A percentile compares a stretch with the other conserved stretches of the same genome.
These are phyloP conservation scores for Merodon equestris DNA, from an alignment of 2,888 invertebrate genomes.

Conservation along the genomic window DNA sequence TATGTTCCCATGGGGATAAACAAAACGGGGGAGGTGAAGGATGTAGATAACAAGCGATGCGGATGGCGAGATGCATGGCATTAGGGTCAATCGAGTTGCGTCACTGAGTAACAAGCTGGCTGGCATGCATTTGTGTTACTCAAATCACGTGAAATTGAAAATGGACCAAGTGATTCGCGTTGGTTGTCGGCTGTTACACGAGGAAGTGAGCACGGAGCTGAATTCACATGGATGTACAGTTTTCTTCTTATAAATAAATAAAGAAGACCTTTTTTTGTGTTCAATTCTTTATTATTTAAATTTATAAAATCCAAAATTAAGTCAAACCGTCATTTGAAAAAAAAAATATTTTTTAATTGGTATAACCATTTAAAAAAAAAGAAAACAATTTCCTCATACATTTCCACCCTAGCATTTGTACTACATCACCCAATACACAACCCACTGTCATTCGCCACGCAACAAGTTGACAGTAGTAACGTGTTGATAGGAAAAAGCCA, in stretches of 20 bases:
- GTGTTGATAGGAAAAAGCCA: conserved; percentile 49
- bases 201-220: neutral
- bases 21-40: neutral
- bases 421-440: neutral
- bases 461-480: conserved; percentile 57
- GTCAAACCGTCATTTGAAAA: too few relatives aligned
- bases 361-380: neutral
- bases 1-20: neutral
- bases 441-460: conserved; percentile 16
- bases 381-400: neutral
- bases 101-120: conserved; percentile 12
- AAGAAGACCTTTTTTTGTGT: too few relatives aligned
- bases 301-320: too few relatives aligned
- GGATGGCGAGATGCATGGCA: neutral
- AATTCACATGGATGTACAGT: too few relatives aligned
- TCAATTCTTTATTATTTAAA: too few relatives aligned
- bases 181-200: neutral
- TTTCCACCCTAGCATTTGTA: neutral
- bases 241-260: too few relatives aligned
- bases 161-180: neutral
- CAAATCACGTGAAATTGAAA: conserved; percentile 3
- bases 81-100: conserved; percentile 41
- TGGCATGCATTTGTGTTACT: conserved; percentile 11
- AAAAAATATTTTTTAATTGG: neutral
- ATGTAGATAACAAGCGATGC: neutral